A percentile compares a stretch with the other conserved stretches of the same genome.
Conservation (phyloP, 1,140 invertebrate species). For the Drosophila subobscura region DNA sequence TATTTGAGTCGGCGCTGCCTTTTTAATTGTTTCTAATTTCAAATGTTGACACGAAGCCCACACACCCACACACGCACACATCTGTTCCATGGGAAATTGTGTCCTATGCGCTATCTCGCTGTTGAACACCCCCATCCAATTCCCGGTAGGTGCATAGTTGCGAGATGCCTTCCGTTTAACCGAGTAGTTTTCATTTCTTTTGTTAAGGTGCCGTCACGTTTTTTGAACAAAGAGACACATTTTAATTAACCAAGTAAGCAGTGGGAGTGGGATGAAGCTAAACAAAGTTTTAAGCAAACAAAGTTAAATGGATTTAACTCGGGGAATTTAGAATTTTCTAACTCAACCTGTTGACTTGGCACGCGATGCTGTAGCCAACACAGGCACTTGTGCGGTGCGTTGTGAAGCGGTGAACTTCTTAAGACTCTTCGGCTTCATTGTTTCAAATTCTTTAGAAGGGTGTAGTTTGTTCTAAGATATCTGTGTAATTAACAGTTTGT, state of each 20-base stretch:
- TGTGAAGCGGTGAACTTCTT: neutral
- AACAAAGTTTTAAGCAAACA: conserved; percentile 11
- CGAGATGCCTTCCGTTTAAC: conserved; percentile 51
- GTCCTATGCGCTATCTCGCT: conserved; percentile 53
- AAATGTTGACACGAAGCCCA: conserved; percentile 55
- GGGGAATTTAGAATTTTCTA: conserved; percentile 30
- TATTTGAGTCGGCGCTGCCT: conserved; percentile 66
- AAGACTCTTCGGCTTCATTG: conserved; percentile 3
- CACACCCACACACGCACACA: conserved; percentile 11
- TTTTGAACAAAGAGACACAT: conserved; percentile 22
- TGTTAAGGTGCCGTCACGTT: conserved; percentile 34
- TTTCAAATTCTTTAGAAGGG: too few relatives aligned
- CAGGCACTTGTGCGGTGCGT: too few relatives aligned
- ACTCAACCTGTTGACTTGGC: conserved; percentile 44
- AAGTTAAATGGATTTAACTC: conserved; percentile 23
- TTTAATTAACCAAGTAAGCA: conserved; percentile 38
- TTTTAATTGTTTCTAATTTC: conserved; percentile 78
- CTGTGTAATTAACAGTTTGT: conserved; percentile 10
- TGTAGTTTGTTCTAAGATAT: neutral
- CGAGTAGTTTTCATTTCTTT: conserved; percentile 37
- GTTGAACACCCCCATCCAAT: conserved; percentile 51
- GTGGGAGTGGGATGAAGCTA: neutral
- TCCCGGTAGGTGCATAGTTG: conserved; percentile 1
- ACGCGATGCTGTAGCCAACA: neutral
- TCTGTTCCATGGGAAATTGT: conserved; percentile 24